A percentile compares a stretch with the other conserved stretches of the same genome.
These are phyloP conservation scores for Diprion similis DNA, from an alignment of 1,140 invertebrate genomes.

Conservation along the genomic window DNA sequence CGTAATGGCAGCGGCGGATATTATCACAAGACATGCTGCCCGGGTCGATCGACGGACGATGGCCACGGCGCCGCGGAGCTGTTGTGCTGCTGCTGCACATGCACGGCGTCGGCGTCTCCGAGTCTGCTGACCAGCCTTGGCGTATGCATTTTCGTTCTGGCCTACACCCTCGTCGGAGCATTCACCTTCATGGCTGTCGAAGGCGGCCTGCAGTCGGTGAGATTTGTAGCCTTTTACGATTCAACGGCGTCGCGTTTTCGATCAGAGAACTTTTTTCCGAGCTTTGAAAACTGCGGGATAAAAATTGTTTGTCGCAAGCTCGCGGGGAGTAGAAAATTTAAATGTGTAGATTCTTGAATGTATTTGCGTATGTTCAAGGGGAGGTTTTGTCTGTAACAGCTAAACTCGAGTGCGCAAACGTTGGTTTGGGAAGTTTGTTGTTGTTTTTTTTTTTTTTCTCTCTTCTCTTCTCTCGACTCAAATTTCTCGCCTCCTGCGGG, in stretches of 20 bases:
- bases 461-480: too few species aligned
- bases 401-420: too few species aligned
- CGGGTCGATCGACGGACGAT: constrained; percentile 2
- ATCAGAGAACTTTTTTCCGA: background rate
- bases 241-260: background rate
- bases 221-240: background rate
- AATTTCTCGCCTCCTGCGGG: too few species aligned
- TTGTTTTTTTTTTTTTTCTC: too few species aligned
- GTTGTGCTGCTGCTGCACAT: constrained; percentile 52
- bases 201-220: constrained; percentile 63
- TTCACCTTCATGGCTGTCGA: constrained; percentile 92
- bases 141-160: constrained; percentile 84
- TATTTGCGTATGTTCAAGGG: too few species aligned
- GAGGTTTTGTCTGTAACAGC: too few species aligned
- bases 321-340: too few species aligned
- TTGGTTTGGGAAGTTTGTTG: too few species aligned
- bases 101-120: constrained; percentile 55
- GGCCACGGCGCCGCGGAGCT: constrained; percentile 33
- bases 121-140: constrained; percentile 65
- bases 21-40: background rate
- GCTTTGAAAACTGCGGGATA: too few species aligned
- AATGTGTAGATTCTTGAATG: too few species aligned
- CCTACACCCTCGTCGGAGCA: constrained; percentile 90
- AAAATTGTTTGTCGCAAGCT: too few species aligned
- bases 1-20: background rate